phyloP scores from a whole-genome alignment of 1,140 invertebrate genomes.

The Cyphomyrmex costatus region DNA sequence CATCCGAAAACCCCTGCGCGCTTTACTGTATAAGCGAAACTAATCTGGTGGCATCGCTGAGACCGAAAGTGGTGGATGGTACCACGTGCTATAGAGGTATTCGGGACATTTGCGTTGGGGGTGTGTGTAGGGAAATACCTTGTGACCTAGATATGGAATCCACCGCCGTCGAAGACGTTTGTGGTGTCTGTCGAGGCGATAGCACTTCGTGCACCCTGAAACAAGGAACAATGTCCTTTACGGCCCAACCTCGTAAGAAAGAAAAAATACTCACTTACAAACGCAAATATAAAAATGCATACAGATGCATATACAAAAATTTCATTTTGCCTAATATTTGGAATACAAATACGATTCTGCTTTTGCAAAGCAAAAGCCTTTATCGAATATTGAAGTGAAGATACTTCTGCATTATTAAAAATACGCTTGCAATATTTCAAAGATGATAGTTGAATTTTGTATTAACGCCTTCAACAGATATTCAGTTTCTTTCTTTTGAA shows the following conservation, averaged over 20 bases:
- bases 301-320: neutral
- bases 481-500: conserved; percentile 1
- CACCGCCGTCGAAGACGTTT: conserved; percentile 88
- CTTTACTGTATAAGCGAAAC: conserved; percentile 86
- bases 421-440: neutral
- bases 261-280: no score
- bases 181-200: conserved; percentile 89
- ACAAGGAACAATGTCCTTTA: conserved; percentile 63
- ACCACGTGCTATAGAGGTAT: conserved; percentile 86
- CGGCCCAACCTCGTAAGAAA: conserved; percentile 66
- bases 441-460: conserved; percentile 8
- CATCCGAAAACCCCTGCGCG: conserved; percentile 86
- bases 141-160: conserved; percentile 89
- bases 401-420: conserved; percentile 11
- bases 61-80: conserved; percentile 84
- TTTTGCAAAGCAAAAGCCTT: neutral
- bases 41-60: conserved; percentile 81
- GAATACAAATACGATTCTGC: neutral
- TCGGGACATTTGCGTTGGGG: conserved; percentile 86
- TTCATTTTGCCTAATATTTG: neutral
- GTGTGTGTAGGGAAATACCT: conserved; percentile 86
- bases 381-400: neutral
- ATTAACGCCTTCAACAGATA: neutral
- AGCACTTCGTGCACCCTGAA: conserved; percentile 87
- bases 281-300: neutral